Evolutionary conservation across 2,113 vertebrate genomes (phyloP), one percentile per base, ranked within the genome.

Genomic region (Dolichotis patagonum): DNA sequence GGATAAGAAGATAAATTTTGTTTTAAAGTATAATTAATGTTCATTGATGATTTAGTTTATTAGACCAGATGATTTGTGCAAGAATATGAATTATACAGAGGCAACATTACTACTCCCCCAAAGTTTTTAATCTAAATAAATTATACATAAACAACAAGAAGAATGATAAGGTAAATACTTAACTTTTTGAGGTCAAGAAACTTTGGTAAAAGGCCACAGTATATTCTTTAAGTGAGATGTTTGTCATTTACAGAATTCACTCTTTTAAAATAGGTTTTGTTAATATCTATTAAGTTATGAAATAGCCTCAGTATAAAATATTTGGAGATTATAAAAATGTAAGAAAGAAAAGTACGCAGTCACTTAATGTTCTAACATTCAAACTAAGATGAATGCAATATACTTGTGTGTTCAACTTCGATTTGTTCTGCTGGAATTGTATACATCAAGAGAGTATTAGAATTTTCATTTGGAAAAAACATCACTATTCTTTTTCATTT

Each of bases 201-300:
- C 30, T 4, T 95, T 6, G 32, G 17, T 7, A n/a, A 63, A 71
- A 65, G 17, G 52, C 16, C 46, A 5, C 4, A 90, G 77, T 60
- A 82, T 38, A 77, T 26, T 89, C 22, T 71, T 84, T 46, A 71
- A 92, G 32, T 85, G 54, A 63, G 69, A n/a, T 67, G 49, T 85
- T 92, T n/a, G 22, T 91, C 75, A 58, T 52, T 83, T 69, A n/a
- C 12, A 80, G 16, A 96, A 85, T 78, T 94, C 28, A 80, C 4
- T 67, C n/a, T 28, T 90, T 94, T 41, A 86, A 90, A 93, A 80
- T 7, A 35, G 26, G 4, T 69, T 58, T 83, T 88, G 17, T 60
- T 69, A 82, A 26, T 43, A 56, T 41, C 49, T 87, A 49, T 92
- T 16, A 78, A 89, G 80, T 84, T 92, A 49, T 87, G 65, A 86